Base-by-base conservation (phyloP, 35 echinoderm and acorn worm species). In the Ophioderma brevispina region DNA sequence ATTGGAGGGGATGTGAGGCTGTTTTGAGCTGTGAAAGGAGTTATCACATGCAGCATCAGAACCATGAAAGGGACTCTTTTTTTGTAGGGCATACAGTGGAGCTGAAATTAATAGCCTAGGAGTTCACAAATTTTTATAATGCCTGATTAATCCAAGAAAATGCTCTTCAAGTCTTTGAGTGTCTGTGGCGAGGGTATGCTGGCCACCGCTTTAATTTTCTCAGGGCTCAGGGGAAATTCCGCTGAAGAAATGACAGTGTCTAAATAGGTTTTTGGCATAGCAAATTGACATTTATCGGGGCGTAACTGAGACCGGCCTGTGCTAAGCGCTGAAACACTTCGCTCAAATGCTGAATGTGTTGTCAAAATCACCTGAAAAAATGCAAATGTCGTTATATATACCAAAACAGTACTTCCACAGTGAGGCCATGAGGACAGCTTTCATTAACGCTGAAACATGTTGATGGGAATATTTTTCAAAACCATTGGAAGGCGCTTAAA, bases 61-160 rank as follows among this genome's bases (percentile, higher is more conserved):
- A 89, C 94, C 92, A 1, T 87, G 13, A 78, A 92, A 79, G 14
- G 76, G 35, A 78, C 86, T 78, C 50, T 33, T 59, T 89, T 89
- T 39, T 89, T 79, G 6, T 37, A 89, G 36, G 10, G 23, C 39
- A 82, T 89, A 81, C 19, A 89, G 35, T 31, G 87, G 87, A 39
- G 78, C 39, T 34, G 77, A 77, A 34, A 81, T n/a, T 80, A 56
- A 1, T 19, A 19, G 87, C 4, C 52, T 81, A 89, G 39, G 25
- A 18, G 23, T 78, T 35, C 40, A 89, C 35, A 56, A 89, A 89
- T 25, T 55, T 79, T 25, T 77, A 34, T 88, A 88, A 40, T 88
- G 21, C 75, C 70, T 31, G 33, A 76, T n/a, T 81, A 37, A 1
- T 78, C 87, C 15, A 89, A 55, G 38, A 80, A 89, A 8, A 37